These are phyloP conservation scores for Paratilapia polleni DNA, from an alignment of 2,113 vertebrate species.

Conservation along the genomic window DNA sequence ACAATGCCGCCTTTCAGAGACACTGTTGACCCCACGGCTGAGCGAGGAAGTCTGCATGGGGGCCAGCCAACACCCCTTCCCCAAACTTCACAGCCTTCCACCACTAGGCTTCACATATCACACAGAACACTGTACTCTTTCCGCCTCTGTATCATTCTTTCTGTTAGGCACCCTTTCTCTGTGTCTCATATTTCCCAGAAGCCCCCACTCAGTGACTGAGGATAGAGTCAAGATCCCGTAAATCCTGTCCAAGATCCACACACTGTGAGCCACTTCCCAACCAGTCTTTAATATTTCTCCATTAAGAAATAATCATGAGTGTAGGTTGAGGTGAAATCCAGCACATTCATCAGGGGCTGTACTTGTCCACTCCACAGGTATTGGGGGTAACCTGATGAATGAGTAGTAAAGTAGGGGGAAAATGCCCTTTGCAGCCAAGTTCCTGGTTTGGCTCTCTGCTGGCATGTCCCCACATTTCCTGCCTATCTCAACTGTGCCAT, in stretches of 20 bases:
- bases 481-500: background rate
- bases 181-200: conserved; percentile 53
- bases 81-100: conserved; percentile 78
- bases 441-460: background rate
- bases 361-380: background rate
- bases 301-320: conserved; percentile 17
- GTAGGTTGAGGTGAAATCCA: conserved; percentile 41
- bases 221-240: conserved; percentile 9
- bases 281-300: conserved; percentile 23
- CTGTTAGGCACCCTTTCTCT: background rate
- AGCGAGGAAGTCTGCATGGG: conserved; percentile 78
- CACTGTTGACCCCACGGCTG: conserved; percentile 66
- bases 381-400: background rate
- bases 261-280: conserved; percentile 57
- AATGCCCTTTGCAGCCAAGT: background rate
- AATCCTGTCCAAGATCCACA: conserved; percentile 51
- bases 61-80: conserved; percentile 77
- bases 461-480: background rate
- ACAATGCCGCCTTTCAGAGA: conserved; percentile 81
- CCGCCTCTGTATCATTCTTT: conserved; percentile 12
- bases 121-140: background rate
- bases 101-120: conserved; percentile 53
- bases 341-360: conserved; percentile 31
- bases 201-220: conserved; percentile 21
- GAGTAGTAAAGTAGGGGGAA: background rate